Percentiles rank a stretch among this genome's conserved stretches.
Conservation (phyloP, 1,140 invertebrate genomes). For the Cotesia glomerata region DNA sequence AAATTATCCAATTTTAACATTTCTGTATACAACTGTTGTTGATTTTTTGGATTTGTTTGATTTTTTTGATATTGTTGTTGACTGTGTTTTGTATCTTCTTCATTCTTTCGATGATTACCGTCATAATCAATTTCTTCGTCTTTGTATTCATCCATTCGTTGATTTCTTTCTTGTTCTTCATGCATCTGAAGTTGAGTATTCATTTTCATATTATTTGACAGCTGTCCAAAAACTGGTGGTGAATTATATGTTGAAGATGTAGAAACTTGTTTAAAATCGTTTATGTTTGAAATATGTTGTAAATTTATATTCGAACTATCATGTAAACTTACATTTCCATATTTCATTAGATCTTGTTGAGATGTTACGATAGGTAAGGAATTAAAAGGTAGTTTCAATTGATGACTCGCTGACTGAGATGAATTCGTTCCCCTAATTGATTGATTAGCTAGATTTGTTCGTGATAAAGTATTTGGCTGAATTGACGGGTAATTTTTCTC, state of each 20-base stretch:
- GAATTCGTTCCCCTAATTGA: constrained; percentile 47
- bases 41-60: constrained; percentile 41
- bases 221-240: constrained; percentile 33
- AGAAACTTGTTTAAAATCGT: too few relatives aligned
- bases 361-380: not conserved
- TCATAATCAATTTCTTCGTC: constrained; percentile 63
- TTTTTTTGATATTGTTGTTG: constrained; percentile 44
- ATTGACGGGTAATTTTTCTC: constrained; percentile 46
- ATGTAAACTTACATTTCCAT: constrained; percentile 43
- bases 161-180: constrained; percentile 63
- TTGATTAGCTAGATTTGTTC: constrained; percentile 50
- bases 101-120: constrained; percentile 57
- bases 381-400: constrained; percentile 42
- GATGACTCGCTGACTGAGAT: constrained; percentile 46
- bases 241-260: constrained; percentile 35
- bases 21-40: constrained; percentile 50
- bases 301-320: constrained; percentile 28
- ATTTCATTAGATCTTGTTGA: constrained; percentile 40
- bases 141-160: constrained; percentile 65
- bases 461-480: constrained; percentile 33
- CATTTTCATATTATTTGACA: constrained; percentile 24
- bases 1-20: constrained; percentile 66
- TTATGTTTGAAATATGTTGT: too few relatives aligned
- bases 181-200: constrained; percentile 41
- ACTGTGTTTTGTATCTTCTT: constrained; percentile 61